Percentiles rank a stretch among this genome's conserved stretches.
These are phyloP conservation scores for Theristicus caerulescens DNA, from an alignment of 2,113 vertebrate species.

Conservation along the genomic window DNA sequence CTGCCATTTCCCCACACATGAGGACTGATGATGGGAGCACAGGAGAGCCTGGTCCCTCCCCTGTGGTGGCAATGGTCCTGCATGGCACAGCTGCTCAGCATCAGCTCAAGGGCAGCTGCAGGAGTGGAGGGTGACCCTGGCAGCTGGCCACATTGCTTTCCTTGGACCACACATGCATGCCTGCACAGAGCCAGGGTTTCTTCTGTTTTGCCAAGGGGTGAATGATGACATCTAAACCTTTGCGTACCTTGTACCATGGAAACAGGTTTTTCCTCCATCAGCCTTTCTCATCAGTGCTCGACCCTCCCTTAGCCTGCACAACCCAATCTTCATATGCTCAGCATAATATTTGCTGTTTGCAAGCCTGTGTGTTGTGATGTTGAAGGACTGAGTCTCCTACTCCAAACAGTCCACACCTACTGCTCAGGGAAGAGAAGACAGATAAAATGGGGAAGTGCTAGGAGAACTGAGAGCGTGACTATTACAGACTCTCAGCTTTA, in stretches of 20 bases:
- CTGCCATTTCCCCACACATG: neutral
- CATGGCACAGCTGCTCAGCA: rapidly evolving
- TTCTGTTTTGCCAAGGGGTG: neutral
- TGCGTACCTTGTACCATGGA: rapidly evolving
- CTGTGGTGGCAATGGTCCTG: neutral
- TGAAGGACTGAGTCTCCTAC: neutral
- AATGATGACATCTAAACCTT: neutral
- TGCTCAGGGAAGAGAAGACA: neutral
- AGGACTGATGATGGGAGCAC: rapidly evolving
- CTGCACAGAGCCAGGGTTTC: neutral
- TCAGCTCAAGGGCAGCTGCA: neutral
- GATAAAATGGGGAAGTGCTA: neutral
- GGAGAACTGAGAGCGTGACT: neutral
- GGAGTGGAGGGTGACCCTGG: neutral
- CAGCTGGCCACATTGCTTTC: neutral
- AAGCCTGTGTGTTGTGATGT: neutral
- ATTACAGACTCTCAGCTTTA: neutral
- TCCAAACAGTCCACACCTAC: rapidly evolving
- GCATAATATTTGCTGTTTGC: neutral
- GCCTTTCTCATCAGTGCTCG: neutral
- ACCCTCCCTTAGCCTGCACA: neutral
- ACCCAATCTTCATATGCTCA: neutral
- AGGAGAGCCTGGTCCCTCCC: neutral
- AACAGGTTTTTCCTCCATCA: neutral
- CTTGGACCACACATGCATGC: rapidly evolving